Evolutionary conservation across 2,113 vertebrate species (phyloP), one percentile per base, ranked within the genome.

Genomic region (Triplophysa rosa): DNA sequence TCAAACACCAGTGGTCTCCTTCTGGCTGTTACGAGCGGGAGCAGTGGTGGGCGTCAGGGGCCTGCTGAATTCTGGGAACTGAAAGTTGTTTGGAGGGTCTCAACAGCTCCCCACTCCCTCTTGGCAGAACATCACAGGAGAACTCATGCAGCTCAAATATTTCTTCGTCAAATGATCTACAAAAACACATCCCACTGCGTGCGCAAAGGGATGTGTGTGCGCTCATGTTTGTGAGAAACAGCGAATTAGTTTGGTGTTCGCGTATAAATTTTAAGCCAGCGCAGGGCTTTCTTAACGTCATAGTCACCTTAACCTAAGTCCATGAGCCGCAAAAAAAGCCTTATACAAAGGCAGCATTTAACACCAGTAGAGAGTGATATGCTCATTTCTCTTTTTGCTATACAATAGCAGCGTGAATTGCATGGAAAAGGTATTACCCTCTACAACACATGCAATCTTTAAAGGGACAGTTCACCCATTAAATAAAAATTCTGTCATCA

Each of bases 91-190:
- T 86, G 87, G 84, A 91, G 88, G 85, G 87, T 89, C 91, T 91
- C 90, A 90, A 89, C 82, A 87, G 87, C 71, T 87, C 79, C 87
- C 80, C 80, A 79, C 82, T 89, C 88, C 88, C 78, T 88, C 83
- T 86, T 90, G 88, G 88, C 80, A 93, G 86, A 89, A 81, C 83
- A 86, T 88, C 91, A 87, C 82, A 88, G 88, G 87, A 88, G 85
- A 89, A 90, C 88, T 91, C 91, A 89, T 80, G 76, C 84, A 90
- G 89, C 92, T 91, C 88, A 91, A 85, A 86, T 90, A 92, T 92
- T 92, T 91, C 87, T 79, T 87, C 88, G 88, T 93, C 92, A 90
- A 92, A 90, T 90, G 89, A 92, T 88, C 89, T 91, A 91, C 83
- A 87, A 91, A 92, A 92, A 94, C 91, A 93, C 85, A 79, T 86